Conservation (phyloP, 92 coral and sea anemone species). For the Pocillopora grandis region DNA sequence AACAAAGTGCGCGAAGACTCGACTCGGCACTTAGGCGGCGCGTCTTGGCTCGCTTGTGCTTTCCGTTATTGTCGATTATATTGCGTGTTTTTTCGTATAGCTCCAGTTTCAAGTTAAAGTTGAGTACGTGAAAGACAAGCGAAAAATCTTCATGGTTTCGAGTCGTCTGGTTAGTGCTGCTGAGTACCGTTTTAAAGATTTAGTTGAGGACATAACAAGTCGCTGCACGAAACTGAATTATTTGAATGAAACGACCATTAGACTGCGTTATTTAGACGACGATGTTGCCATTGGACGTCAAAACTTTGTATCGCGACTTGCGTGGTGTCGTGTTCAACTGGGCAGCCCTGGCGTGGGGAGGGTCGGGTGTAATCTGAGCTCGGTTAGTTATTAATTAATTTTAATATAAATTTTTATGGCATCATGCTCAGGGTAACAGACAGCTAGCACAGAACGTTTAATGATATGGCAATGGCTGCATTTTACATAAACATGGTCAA, state of each 20-base stretch:
- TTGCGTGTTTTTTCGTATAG: too few relatives aligned
- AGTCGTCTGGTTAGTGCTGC: constrained; percentile 20
- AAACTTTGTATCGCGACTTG: too few relatives aligned
- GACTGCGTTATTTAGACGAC: neutral
- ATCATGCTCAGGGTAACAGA: too few relatives aligned
- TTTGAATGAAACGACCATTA: neutral
- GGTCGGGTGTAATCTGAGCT: too few relatives aligned
- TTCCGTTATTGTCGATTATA: neutral
- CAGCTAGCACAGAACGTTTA: too few relatives aligned
- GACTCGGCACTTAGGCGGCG: constrained; percentile 17
- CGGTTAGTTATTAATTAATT: too few relatives aligned
- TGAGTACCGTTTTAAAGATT: constrained; percentile 9
- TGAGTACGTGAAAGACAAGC: constrained; percentile 16
- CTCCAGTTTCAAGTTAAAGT: neutral
- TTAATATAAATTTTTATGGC: too few relatives aligned
- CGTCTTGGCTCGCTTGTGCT: constrained; percentile 16
- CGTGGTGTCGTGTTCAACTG: too few relatives aligned
- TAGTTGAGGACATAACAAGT: neutral
- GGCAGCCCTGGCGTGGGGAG: too few relatives aligned
- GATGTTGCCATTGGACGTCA: too few relatives aligned
- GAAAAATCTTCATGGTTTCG: constrained; percentile 12
- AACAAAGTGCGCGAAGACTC: constrained; percentile 14
- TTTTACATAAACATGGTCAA: too few relatives aligned
- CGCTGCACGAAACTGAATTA: neutral
- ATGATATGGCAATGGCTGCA: too few relatives aligned